These are phyloP conservation scores for Noctua janthe DNA, from an alignment of 2,888 invertebrate species.

Conservation along the genomic window DNA sequence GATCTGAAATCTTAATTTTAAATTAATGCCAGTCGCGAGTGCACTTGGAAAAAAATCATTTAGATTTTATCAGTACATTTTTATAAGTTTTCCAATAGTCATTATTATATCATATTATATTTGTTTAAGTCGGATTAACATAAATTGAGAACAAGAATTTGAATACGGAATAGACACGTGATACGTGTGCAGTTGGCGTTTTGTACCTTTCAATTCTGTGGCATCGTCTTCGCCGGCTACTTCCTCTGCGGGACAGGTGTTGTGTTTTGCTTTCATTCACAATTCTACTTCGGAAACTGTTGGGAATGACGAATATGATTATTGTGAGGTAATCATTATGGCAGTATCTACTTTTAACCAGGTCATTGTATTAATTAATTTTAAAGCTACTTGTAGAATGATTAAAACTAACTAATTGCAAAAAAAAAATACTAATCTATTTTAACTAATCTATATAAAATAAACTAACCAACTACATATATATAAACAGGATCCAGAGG, in stretches of 20 bases:
- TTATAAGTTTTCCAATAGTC: background rate
- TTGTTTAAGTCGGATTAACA: background rate
- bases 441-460: too few species aligned
- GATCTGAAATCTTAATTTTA: background rate
- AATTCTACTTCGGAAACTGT: conserved; percentile 38
- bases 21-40: background rate
- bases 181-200: background rate
- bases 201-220: background rate
- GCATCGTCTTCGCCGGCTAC: background rate
- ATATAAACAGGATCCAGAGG: background rate
- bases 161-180: background rate
- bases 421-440: background rate
- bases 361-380: background rate
- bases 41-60: background rate
- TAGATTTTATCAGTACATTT: background rate
- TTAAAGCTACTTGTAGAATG: background rate
- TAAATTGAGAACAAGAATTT: background rate
- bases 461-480: background rate
- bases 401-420: too few species aligned
- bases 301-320: conserved; percentile 1
- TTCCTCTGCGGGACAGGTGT: conserved; percentile 33
- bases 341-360: background rate
- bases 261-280: conserved; percentile 38
- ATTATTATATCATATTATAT: background rate
- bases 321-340: background rate